Conservation (phyloP, 1,140 invertebrate species). For the Uloborus diversus region DNA sequence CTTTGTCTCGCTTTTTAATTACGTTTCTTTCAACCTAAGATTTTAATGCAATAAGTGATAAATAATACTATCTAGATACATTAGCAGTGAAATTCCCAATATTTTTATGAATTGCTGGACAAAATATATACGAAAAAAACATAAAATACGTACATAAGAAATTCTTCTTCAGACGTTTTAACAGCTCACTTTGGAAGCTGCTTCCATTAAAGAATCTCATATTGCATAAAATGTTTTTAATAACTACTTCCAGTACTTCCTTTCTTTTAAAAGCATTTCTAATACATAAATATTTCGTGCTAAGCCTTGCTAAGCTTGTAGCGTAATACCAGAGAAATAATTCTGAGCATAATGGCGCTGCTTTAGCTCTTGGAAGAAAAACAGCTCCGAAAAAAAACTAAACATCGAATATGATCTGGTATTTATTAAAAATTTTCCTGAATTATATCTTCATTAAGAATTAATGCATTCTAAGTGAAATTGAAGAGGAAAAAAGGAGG, state of each 20-base stretch:
- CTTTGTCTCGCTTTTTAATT: slow-evolving; percentile 25
- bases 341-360: slow-evolving; percentile 5
- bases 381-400: slow-evolving; percentile 1
- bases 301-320: slow-evolving; percentile 29
- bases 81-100: slow-evolving; percentile 18
- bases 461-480: slow-evolving; percentile 24
- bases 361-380: background rate
- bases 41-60: slow-evolving; percentile 33
- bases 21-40: slow-evolving; percentile 22
- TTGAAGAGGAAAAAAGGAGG: slow-evolving; percentile 2
- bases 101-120: slow-evolving; percentile 16
- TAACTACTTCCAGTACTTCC: background rate
- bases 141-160: slow-evolving; percentile 10
- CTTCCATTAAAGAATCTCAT: slow-evolving; percentile 27
- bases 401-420: slow-evolving; percentile 33
- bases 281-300: slow-evolving; percentile 50
- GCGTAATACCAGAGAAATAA: slow-evolving; percentile 33
- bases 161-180: slow-evolving; percentile 44
- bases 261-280: slow-evolving; percentile 51
- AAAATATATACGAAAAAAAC: background rate
- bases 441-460: slow-evolving; percentile 53
- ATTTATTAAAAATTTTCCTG: slow-evolving; percentile 51
- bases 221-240: slow-evolving; percentile 10
- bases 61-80: slow-evolving; percentile 43
- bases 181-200: slow-evolving; percentile 36